Percentiles rank a stretch among this genome's conserved stretches.
Evolutionary conservation across 1,140 invertebrate species (phyloP).

Genomic region (Drosophila kanapiae): DNA sequence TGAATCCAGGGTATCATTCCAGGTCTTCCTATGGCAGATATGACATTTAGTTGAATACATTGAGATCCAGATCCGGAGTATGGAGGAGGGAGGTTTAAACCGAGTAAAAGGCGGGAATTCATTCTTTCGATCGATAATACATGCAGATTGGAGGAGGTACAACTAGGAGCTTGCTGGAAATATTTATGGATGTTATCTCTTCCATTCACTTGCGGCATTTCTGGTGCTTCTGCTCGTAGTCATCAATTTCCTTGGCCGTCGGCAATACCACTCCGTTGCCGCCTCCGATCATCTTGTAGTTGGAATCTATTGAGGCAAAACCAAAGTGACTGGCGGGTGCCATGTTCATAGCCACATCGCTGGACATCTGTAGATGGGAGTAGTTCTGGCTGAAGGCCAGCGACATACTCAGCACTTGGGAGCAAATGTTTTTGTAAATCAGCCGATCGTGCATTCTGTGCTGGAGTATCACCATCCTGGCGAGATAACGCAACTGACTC

Average conservation of each 20-base stretch:
- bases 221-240: slow-evolving; percentile 1
- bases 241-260: slow-evolving; percentile 9
- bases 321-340: slow-evolving; percentile 40
- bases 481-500: slow-evolving; percentile 47
- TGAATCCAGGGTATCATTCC: background rate
- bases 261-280: background rate
- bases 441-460: slow-evolving; percentile 42
- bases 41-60: background rate
- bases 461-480: slow-evolving; percentile 52
- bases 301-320: slow-evolving; percentile 43
- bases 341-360: slow-evolving; percentile 48
- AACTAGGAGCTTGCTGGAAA: too few species aligned
- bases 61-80: background rate
- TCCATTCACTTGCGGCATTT: background rate
- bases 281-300: background rate
- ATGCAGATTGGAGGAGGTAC: background rate
- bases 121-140: background rate
- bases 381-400: slow-evolving; percentile 41
- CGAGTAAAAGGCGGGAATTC: background rate
- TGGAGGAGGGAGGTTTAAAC: background rate
- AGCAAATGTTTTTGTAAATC: slow-evolving; percentile 40
- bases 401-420: slow-evolving; percentile 39
- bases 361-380: background rate
- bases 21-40: background rate
- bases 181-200: too few species aligned